Base-by-base conservation (phyloP, 2,113 vertebrate species). In the Bubo blakistoni region DNA sequence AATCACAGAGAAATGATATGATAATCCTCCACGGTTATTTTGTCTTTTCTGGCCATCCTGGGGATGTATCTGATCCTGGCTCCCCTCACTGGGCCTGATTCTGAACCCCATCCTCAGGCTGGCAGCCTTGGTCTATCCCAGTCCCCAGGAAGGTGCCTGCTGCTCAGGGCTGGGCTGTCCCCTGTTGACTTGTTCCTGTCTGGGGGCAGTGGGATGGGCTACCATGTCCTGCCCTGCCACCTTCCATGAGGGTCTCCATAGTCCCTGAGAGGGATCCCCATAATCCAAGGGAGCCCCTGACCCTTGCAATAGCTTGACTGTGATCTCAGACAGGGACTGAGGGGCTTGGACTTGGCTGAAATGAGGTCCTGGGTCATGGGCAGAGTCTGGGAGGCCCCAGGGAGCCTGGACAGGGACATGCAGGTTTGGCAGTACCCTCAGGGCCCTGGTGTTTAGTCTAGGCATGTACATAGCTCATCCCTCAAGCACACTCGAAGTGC, bases 91-190 rank as follows among this genome's bases (percentile, higher is more conserved):
- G 49, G 44, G 9, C 24, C 17, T 38, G 26, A 25, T 25, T 11
- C 51, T 40, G 61, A 0, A 1, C 10, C 5, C 26, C 6, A 26
- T 0, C 0, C 9, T 5, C 21, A 72, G 52, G 18, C 25, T 47
- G 59, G 10, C 36, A 57, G 25, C 19, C 22, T 73, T 0, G 0
- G 6, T 30, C 65, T 0, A 0, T 55, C 38, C 29, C 29, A 5
- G 16, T 52, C 14, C 27, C 9, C 24, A 55, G 27, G 36, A 65
- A n/a, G 30, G 25, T 32, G 8, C 11, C 6, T 1, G 0, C 11
- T 66, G n/a, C 36, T 44, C 16, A 42, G 25, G 29, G 29, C 7
- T 51, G 8, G 27, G 6, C 13, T 55, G 47, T 20, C 8, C 21
- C 11, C 6, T 8, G 5, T 18, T 57, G n/a, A 19, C 42, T 19